Evolutionary conservation across 2,797 vertebrate species (phyloP).

Genomic region (Anabas testudineus): DNA sequence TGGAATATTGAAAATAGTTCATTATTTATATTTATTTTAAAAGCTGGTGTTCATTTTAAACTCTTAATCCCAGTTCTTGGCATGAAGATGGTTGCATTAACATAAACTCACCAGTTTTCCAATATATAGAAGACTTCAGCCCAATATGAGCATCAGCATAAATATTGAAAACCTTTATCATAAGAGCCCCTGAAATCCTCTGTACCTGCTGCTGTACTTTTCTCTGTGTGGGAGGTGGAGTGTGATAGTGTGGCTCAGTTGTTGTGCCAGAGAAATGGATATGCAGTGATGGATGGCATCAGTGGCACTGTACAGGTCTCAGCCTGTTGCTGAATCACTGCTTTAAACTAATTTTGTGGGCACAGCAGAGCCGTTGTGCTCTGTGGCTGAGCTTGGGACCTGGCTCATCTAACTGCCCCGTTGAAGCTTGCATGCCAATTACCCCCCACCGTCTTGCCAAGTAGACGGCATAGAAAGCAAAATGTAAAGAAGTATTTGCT

Average conservation of each 20-base stretch:
- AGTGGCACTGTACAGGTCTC: constrained; percentile 55
- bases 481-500: constrained; percentile 60
- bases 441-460: constrained; percentile 45
- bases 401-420: constrained; percentile 60
- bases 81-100: background rate
- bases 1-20: background rate
- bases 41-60: background rate
- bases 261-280: constrained; percentile 65
- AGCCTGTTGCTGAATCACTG: constrained; percentile 73
- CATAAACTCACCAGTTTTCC: background rate
- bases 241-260: constrained; percentile 40
- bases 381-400: constrained; percentile 54
- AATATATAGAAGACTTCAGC: background rate
- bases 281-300: constrained; percentile 71
- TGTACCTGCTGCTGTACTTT: constrained; percentile 35
- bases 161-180: background rate
- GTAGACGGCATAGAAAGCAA: constrained; percentile 39
- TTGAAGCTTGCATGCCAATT: constrained; percentile 75
- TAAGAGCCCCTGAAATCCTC: background rate
- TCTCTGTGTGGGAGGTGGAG: constrained; percentile 5
- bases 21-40: background rate
- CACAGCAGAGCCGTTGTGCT: constrained; percentile 74
- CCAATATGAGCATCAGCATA: background rate
- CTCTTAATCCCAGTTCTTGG: background rate
- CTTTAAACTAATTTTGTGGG: constrained; percentile 67